phyloP scores from a whole-genome alignment of 1,140 invertebrate species.

The Maconellicoccus hirsutus region DNA sequence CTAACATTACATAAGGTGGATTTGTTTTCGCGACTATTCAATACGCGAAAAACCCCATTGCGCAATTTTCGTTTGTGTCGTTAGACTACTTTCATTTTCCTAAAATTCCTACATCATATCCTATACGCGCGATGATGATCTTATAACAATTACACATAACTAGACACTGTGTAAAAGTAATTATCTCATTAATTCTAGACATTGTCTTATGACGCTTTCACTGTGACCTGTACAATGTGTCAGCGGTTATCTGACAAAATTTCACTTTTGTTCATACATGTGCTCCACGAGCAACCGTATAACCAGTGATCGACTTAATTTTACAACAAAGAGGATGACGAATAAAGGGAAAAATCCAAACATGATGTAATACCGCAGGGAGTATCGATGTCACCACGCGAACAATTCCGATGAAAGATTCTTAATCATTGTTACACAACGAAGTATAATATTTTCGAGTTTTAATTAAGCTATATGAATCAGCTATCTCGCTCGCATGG shows the following conservation, averaged over 20 bases:
- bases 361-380: background rate
- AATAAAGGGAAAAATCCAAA: background rate
- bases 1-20: background rate
- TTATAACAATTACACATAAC: conserved; percentile 1
- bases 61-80: background rate
- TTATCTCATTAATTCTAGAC: conserved; percentile 4
- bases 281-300: background rate
- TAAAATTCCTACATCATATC: background rate
- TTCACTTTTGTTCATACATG: background rate
- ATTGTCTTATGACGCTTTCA: conserved; percentile 8
- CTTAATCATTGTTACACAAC: background rate
- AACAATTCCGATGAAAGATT: background rate
- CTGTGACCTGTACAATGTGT: conserved; percentile 1
- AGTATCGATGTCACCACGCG: background rate
- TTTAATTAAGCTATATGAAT: background rate
- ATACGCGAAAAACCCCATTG: background rate
- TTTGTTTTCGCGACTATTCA: background rate
- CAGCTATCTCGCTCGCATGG: too few relatives aligned
- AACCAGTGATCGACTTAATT: background rate
- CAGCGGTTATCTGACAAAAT: background rate
- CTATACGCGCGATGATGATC: background rate
- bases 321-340: background rate
- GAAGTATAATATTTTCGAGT: too few relatives aligned
- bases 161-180: background rate
- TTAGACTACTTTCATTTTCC: background rate